These are phyloP conservation scores for Drosophila tripunctata DNA, from an alignment of 2,888 invertebrate genomes.

Conservation along the genomic window DNA sequence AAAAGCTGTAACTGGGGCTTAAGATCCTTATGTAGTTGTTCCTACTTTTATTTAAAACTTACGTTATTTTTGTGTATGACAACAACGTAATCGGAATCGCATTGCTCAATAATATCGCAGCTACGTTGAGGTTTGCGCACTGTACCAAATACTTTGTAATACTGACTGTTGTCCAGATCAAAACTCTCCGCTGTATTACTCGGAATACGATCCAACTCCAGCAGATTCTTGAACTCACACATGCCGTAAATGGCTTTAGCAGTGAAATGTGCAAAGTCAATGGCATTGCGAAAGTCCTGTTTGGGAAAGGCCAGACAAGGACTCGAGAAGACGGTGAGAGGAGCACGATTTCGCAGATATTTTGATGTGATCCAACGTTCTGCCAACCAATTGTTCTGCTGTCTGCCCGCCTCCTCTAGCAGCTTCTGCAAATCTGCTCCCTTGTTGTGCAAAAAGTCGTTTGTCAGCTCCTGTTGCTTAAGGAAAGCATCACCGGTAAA, in stretches of 20 bases:
- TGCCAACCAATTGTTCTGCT: slow-evolving; percentile 92
- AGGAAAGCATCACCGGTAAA: slow-evolving; percentile 89
- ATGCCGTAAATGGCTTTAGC: slow-evolving; percentile 86
- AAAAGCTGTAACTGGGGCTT: neutral
- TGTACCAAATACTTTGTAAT: slow-evolving; percentile 93
- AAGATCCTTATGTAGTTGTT: no score
- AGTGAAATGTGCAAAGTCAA: slow-evolving; percentile 88
- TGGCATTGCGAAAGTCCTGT: slow-evolving; percentile 86
- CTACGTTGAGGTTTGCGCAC: slow-evolving; percentile 90
- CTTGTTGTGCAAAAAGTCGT: slow-evolving; percentile 66
- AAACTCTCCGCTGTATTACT: slow-evolving; percentile 91
- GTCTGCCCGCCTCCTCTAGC: slow-evolving; percentile 88
- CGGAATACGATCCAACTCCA: slow-evolving; percentile 86
- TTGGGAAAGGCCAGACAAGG: slow-evolving; percentile 93
- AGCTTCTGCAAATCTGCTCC: slow-evolving; percentile 85
- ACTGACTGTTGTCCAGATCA: slow-evolving; percentile 96
- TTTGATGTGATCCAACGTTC: slow-evolving; percentile 95
- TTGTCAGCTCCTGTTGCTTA: slow-evolving; percentile 87
- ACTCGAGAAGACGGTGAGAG: slow-evolving; percentile 93
- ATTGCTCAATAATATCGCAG: slow-evolving; percentile 88
- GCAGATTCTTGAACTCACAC: slow-evolving; percentile 75
- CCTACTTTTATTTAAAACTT: no score
- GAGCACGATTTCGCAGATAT: slow-evolving; percentile 92
- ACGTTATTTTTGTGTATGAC: slow-evolving; percentile 94
- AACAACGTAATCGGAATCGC: slow-evolving; percentile 89